Percentiles rank a stretch among this genome's conserved stretches.
Evolutionary conservation across 2,113 vertebrate species (phyloP).

Genomic region (Xerus inauris): DNA sequence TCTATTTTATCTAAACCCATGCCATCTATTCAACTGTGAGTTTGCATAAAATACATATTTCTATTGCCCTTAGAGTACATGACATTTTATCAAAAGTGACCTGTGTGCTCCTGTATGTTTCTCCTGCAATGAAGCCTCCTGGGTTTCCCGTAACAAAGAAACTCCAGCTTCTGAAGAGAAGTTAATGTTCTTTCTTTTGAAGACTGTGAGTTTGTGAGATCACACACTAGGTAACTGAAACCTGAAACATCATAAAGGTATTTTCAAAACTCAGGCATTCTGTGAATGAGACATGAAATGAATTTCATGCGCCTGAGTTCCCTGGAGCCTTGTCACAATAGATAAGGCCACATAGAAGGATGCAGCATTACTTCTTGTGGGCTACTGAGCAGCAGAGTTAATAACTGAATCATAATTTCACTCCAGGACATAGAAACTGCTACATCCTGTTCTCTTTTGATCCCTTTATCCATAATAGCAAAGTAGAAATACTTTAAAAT

Average conservation of each 20-base stretch:
- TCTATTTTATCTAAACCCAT: constrained; percentile 63
- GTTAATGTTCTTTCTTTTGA: constrained; percentile 80
- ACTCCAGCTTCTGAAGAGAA: constrained; percentile 61
- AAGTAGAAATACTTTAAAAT: constrained; percentile 71
- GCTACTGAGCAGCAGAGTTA: constrained; percentile 83
- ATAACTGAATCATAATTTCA: constrained; percentile 86
- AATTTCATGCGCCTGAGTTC: constrained; percentile 82
- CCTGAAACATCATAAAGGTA: constrained; percentile 84
- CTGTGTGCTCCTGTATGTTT: constrained; percentile 57
- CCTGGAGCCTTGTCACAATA: constrained; percentile 87
- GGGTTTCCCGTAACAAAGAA: constrained; percentile 60
- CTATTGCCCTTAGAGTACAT: constrained; percentile 54
- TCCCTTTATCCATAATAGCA: constrained; percentile 74
- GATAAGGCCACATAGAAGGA: constrained; percentile 85
- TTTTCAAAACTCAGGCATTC: constrained; percentile 83
- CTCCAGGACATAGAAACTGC: constrained; percentile 80
- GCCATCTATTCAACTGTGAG: constrained; percentile 53
- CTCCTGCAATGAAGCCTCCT: constrained; percentile 57
- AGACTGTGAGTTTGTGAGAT: constrained; percentile 74
- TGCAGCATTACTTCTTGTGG: constrained; percentile 79
- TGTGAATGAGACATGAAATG: constrained; percentile 86
- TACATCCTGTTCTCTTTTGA: constrained; percentile 82
- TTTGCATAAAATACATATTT: constrained; percentile 71
- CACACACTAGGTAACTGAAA: constrained; percentile 80
- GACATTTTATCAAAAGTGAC: constrained; percentile 76